phyloP scores from a whole-genome alignment of 1,140 invertebrate species.

The Drepana arcuata region DNA sequence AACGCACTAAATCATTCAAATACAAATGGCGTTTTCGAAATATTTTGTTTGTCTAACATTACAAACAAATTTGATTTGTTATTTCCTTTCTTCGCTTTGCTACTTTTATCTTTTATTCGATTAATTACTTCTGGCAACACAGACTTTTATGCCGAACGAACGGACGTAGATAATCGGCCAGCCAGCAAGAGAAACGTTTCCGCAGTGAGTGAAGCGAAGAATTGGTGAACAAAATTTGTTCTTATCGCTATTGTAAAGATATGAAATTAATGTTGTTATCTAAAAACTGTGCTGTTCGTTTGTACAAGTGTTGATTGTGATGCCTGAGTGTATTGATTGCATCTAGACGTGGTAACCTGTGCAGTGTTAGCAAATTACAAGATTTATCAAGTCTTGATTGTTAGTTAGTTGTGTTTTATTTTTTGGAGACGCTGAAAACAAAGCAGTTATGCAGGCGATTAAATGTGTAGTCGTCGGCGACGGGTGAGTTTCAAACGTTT shows the following conservation, averaged over 20 bases:
- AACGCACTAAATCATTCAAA: too few relatives aligned
- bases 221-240: slow-evolving; percentile 35
- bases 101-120: too few relatives aligned
- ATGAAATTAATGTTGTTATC: slow-evolving; percentile 49
- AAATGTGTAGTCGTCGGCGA: slow-evolving; percentile 97
- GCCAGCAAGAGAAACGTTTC: too few relatives aligned
- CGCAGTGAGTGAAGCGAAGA: slow-evolving; percentile 21
- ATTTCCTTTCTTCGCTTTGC: too few relatives aligned
- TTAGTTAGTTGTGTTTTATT: slow-evolving; percentile 42
- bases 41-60: too few relatives aligned
- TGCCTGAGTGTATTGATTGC: slow-evolving; percentile 43
- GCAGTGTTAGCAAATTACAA: slow-evolving; percentile 38
- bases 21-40: too few relatives aligned
- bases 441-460: slow-evolving; percentile 87
- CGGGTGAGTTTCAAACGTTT: slow-evolving; percentile 78
- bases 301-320: slow-evolving; percentile 40
- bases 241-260: slow-evolving; percentile 37
- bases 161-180: slow-evolving; percentile 25
- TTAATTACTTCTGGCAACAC: too few relatives aligned
- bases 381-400: slow-evolving; percentile 37
- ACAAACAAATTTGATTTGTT: too few relatives aligned
- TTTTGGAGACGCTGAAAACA: slow-evolving; percentile 36
- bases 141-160: slow-evolving; percentile 10
- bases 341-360: slow-evolving; percentile 42
- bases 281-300: slow-evolving; percentile 40